These are phyloP conservation scores for Cyclargus thomasi DNA, from an alignment of 1,140 invertebrate species.

Conservation along the genomic window DNA sequence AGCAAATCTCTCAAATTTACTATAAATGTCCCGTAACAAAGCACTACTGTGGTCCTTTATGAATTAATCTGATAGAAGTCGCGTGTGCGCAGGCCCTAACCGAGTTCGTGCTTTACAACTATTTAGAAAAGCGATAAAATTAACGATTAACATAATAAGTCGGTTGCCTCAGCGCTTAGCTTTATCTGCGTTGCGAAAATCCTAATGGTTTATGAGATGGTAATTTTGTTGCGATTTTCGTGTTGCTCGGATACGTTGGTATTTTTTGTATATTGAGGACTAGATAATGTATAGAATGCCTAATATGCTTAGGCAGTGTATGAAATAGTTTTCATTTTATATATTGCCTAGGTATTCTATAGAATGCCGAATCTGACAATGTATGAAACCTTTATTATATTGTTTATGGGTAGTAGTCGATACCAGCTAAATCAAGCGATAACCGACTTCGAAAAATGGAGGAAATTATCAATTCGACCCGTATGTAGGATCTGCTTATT, in stretches of 20 bases:
- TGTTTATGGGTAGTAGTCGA: too few species aligned
- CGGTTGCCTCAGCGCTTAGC: conserved; percentile 20
- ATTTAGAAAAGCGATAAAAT: conserved; percentile 27
- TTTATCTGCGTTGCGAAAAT: conserved; percentile 14
- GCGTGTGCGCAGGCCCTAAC: conserved; percentile 12
- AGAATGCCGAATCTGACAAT: too few species aligned
- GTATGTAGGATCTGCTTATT: too few species aligned
- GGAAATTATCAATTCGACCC: too few species aligned
- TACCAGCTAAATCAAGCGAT: too few species aligned
- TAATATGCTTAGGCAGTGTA: too few species aligned
- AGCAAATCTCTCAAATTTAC: not conserved
- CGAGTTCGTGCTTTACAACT: conserved; percentile 26
- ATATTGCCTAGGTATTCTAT: too few species aligned
- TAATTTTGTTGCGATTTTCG: not conserved
- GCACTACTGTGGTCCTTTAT: conserved; percentile 16
- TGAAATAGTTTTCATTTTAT: too few species aligned
- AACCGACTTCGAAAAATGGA: too few species aligned
- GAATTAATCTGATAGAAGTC: conserved; percentile 4
- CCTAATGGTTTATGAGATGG: conserved; percentile 8
- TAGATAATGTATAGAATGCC: too few species aligned
- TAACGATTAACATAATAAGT: conserved; percentile 29
- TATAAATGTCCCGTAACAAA: not conserved
- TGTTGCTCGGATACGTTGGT: not conserved
- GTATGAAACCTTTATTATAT: too few species aligned
- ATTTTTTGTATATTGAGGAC: not conserved